Conservation (phyloP, 2,888 invertebrate species). For the Cephus pulcher region DNA sequence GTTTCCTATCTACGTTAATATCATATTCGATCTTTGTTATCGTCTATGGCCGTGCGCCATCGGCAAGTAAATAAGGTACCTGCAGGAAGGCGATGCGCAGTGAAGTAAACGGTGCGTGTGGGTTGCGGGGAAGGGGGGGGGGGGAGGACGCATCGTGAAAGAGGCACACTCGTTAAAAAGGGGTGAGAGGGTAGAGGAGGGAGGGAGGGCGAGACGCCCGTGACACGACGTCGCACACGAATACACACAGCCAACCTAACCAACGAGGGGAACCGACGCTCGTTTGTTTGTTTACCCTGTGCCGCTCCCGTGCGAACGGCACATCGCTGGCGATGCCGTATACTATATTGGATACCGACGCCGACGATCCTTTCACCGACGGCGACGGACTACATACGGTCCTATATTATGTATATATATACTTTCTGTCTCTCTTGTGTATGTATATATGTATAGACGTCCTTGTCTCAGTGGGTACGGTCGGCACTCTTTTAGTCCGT, state of each 20-base stretch:
- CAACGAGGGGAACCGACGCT: constrained; percentile 10
- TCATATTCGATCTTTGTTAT: too few species aligned
- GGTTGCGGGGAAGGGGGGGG: too few species aligned
- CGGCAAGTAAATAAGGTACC: too few species aligned
- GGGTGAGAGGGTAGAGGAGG: neutral
- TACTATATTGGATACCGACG: constrained; percentile 8
- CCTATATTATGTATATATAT: constrained; percentile 6
- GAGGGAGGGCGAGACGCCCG: neutral
- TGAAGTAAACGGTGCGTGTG: neutral
- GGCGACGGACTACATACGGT: constrained; percentile 9
- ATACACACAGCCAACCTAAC: constrained; percentile 15
- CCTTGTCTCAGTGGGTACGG: neutral
- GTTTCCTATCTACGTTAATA: too few species aligned
- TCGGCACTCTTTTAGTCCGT: neutral
- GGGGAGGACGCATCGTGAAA: neutral
- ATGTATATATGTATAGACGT: neutral
- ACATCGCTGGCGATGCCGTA: constrained; percentile 17
- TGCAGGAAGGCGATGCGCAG: too few species aligned
- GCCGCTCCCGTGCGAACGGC: constrained; percentile 34
- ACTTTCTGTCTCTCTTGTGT: constrained; percentile 2
- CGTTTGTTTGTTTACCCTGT: constrained; percentile 42
- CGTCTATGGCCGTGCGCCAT: too few species aligned
- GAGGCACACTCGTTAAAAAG: neutral
- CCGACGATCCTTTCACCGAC: constrained; percentile 25
- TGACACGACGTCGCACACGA: constrained; percentile 18